These are phyloP conservation scores for Megastigmus dorsalis DNA, from an alignment of 2,888 invertebrate genomes.

Conservation along the genomic window DNA sequence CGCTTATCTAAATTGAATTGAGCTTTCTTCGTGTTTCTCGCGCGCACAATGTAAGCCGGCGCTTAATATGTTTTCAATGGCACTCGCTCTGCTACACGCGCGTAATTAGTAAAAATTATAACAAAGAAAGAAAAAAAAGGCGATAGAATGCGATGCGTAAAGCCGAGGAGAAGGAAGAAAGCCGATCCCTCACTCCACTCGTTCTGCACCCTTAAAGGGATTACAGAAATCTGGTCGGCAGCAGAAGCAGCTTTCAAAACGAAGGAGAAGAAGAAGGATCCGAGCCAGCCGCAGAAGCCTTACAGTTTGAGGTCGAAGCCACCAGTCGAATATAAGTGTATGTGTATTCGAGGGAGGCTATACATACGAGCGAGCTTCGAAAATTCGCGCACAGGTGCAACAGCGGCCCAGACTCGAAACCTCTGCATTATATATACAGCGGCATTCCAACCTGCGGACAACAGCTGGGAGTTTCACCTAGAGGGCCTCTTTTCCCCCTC, in stretches of 20 bases:
- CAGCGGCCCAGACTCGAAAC: background rate
- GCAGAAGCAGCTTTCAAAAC: too few relatives aligned
- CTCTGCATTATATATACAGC: background rate
- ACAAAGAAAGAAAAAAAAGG: too few relatives aligned
- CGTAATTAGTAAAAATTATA: too few relatives aligned
- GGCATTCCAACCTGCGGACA: slow-evolving; percentile 1
- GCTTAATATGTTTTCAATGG: too few relatives aligned
- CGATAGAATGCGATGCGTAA: background rate
- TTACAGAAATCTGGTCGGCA: background rate
- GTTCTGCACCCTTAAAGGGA: background rate
- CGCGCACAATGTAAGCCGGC: too few relatives aligned
- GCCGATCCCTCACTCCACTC: background rate
- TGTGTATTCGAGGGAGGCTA: slow-evolving; percentile 16
- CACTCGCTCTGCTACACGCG: too few relatives aligned
- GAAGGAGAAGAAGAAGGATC: background rate
- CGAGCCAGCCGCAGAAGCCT: background rate
- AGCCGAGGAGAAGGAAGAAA: background rate
- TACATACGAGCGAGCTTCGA: background rate
- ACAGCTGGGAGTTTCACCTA: slow-evolving; percentile 37
- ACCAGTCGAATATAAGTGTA: too few relatives aligned
- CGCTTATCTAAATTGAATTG: too few relatives aligned
- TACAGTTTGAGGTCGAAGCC: slow-evolving; percentile 33
- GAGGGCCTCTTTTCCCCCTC: background rate
- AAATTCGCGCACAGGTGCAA: slow-evolving; percentile 39
- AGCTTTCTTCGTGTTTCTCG: too few relatives aligned